Percentiles rank a stretch among this genome's conserved stretches.
These are phyloP conservation scores for Protobothrops flavoviridis DNA, from an alignment of 2,113 vertebrate genomes.

Conservation along the genomic window DNA sequence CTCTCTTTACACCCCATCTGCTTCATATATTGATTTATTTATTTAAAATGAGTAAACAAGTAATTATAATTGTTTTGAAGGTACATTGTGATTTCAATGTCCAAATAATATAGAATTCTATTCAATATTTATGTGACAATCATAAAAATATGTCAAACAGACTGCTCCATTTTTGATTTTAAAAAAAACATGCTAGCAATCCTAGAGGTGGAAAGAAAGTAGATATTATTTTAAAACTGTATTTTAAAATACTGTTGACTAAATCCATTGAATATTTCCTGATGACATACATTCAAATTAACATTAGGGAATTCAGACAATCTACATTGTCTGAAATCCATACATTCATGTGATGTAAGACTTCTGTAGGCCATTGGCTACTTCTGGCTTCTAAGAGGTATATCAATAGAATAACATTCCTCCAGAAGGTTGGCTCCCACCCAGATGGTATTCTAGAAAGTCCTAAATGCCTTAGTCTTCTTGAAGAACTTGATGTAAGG, in stretches of 20 bases:
- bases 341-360: neutral
- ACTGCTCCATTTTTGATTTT: conserved; percentile 34
- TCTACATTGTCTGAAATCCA: neutral
- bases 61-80: conserved; percentile 59
- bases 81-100: conserved; percentile 43
- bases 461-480: neutral
- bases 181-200: neutral
- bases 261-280: neutral
- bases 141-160: neutral
- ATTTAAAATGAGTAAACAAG: conserved; percentile 44
- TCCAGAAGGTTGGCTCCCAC: neutral
- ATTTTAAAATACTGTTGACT: neutral
- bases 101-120: conserved; percentile 33
- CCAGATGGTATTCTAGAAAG: neutral
- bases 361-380: neutral
- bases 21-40: conserved; percentile 51
- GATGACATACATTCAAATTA: neutral
- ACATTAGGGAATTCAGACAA: neutral
- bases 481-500: neutral
- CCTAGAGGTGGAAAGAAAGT: conserved; percentile 13
- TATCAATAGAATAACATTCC: neutral
- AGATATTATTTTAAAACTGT: neutral
- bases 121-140: conserved; percentile 1
- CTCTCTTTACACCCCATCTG: conserved; percentile 54
- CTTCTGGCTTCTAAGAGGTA: neutral